A percentile compares a stretch with the other conserved stretches of the same genome.
Conservation (phyloP, 2,797 vertebrate genomes). For the Pantherophis vulpinus region DNA sequence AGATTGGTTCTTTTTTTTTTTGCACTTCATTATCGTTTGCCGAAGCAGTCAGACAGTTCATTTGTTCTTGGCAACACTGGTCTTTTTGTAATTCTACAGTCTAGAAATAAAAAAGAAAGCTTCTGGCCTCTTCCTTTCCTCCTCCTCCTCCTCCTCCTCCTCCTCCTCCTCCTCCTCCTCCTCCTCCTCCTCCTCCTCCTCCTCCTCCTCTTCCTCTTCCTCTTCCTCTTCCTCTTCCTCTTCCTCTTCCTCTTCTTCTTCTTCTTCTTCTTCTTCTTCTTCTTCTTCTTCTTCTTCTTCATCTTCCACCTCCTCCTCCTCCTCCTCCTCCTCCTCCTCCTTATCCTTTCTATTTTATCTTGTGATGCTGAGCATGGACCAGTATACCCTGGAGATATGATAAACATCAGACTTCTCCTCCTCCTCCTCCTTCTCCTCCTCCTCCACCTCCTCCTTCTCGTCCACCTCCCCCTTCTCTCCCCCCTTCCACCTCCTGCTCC, state of each 20-base stretch:
- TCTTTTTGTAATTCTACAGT: neutral
- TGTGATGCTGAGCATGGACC: neutral
- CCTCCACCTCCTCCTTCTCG: too few species aligned
- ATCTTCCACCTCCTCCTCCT: too few species aligned
- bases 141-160: too few species aligned
- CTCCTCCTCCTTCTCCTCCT: too few species aligned
- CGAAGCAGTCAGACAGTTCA: neutral
- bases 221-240: too few species aligned
- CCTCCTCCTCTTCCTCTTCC: too few species aligned
- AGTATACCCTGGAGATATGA: neutral
- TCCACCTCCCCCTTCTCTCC: neutral
- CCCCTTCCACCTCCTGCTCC: neutral
- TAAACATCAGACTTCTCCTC: neutral
- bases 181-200: too few species aligned
- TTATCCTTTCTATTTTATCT: too few species aligned
- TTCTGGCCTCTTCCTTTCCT: neutral
- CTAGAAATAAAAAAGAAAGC: neutral
- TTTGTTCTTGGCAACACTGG: neutral
- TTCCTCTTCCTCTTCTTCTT: too few species aligned
- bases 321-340: too few species aligned
- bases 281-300: too few species aligned
- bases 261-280: too few species aligned
- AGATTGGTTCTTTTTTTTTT: neutral
- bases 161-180: neutral
- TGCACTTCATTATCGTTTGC: constrained; percentile 13